A percentile compares a stretch with the other conserved stretches of the same genome.
Evolutionary conservation across 2,888 invertebrate species (phyloP).

Genomic region (Zootermopsis nevadensis): DNA sequence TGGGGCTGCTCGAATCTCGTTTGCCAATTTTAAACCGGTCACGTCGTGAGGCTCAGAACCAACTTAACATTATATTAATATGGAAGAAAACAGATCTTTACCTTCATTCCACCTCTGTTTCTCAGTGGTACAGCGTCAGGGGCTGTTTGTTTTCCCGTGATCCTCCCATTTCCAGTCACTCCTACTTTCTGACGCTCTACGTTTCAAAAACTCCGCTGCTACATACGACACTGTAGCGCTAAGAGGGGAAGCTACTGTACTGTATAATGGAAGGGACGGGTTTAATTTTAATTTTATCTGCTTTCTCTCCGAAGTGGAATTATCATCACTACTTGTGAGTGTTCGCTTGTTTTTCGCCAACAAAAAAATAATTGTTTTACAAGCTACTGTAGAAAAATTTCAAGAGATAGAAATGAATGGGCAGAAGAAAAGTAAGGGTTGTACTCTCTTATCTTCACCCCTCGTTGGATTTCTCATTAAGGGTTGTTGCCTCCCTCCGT

Average conservation of each 20-base stretch:
- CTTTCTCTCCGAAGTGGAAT: conserved; percentile 1
- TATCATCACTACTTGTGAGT: conserved; percentile 10
- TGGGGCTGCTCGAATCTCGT: no score
- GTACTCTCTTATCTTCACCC: conserved; percentile 29
- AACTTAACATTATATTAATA: no score
- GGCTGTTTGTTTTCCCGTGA: no score
- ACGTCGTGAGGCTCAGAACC: no score
- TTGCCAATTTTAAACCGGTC: no score
- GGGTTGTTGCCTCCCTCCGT: neutral
- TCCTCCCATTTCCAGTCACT: no score
- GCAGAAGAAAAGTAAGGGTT: neutral
- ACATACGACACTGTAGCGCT: neutral
- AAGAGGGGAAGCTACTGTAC: neutral
- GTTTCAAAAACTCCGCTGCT: neutral
- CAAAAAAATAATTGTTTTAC: conserved; percentile 35
- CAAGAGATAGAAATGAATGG: conserved; percentile 15
- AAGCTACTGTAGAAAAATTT: conserved; percentile 29
- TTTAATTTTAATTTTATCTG: conserved; percentile 37
- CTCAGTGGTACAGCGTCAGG: no score
- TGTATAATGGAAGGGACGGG: conserved; percentile 16
- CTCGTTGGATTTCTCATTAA: conserved; percentile 35
- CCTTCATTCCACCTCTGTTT: no score
- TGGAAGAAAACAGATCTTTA: no score
- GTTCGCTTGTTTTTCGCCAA: neutral
- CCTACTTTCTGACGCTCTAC: no score